A percentile compares a stretch with the other conserved stretches of the same genome.
Conservation (phyloP, 2,113 vertebrate genomes). For the Heterocephalus glaber region DNA sequence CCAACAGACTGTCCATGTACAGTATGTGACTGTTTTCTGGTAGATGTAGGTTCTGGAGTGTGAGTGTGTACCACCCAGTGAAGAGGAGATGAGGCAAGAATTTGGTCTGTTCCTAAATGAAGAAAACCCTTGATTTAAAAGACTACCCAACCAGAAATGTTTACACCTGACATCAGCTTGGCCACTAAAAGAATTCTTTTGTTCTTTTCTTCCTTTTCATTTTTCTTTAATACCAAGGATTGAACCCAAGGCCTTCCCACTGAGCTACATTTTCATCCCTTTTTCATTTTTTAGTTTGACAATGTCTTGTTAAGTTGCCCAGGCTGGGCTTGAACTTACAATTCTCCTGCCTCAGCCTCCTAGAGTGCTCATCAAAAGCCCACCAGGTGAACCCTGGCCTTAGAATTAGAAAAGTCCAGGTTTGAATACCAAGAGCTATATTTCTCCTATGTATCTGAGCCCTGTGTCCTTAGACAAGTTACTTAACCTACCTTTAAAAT, state of each 20-base stretch:
- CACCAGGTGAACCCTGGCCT: neutral
- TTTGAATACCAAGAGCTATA: neutral
- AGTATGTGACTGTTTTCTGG: neutral
- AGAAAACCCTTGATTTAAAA: neutral
- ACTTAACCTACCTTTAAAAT: neutral
- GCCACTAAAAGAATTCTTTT: neutral
- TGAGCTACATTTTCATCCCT: neutral
- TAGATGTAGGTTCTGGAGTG: neutral
- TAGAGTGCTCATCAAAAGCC: neutral
- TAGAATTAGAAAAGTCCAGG: neutral
- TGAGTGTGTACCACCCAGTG: rapidly evolving
- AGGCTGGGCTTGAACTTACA: neutral
- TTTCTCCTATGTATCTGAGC: neutral
- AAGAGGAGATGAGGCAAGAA: neutral
- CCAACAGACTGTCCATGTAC: neutral
- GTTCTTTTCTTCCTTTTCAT: no score
- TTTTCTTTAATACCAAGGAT: neutral
- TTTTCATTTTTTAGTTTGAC: neutral
- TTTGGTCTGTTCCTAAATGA: neutral
- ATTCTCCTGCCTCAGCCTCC: neutral
- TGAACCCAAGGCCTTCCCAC: neutral
- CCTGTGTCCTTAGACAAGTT: neutral
- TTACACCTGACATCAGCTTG: neutral
- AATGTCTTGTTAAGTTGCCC: neutral
- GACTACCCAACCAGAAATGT: neutral